Conservation (phyloP, 2,113 vertebrate genomes). For the Syrrhaptes paradoxus region DNA sequence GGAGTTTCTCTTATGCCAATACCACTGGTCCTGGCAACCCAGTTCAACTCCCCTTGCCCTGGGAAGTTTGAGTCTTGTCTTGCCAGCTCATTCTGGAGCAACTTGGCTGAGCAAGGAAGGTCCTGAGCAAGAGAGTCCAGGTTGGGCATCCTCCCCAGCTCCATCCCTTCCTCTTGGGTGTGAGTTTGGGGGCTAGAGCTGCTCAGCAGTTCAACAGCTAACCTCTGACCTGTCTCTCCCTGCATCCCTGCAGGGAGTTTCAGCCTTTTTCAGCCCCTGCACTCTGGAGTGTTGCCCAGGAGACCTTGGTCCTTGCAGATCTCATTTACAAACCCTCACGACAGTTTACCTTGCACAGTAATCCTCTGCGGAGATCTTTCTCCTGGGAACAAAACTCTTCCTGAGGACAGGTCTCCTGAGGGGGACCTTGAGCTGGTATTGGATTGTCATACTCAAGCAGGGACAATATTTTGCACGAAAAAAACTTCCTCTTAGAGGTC, state of each 20-base stretch:
- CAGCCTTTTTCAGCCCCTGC: constrained; percentile 1
- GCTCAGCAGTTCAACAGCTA: neutral
- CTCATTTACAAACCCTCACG: constrained; percentile 7
- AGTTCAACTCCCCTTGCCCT: neutral
- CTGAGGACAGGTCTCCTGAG: neutral
- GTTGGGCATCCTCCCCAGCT: neutral
- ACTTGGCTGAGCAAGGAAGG: neutral
- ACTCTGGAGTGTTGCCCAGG: neutral
- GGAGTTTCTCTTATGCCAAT: neutral
- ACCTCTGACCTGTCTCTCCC: neutral
- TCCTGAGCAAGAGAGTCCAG: neutral
- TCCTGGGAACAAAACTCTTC: neutral
- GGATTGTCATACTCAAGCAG: neutral
- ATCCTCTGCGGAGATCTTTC: neutral
- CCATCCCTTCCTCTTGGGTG: fast-evolving
- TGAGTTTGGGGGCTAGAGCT: neutral
- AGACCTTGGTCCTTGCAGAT: neutral
- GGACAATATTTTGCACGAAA: neutral
- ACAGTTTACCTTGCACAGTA: neutral
- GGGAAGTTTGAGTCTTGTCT: neutral
- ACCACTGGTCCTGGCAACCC: neutral
- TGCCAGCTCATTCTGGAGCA: neutral
- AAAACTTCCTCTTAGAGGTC: neutral
- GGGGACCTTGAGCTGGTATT: neutral
- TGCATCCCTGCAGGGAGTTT: neutral